Evolutionary conservation across 1,140 invertebrate species (phyloP), one percentile per base, ranked within the genome.

Genomic region (Dreissena polymorpha): DNA sequence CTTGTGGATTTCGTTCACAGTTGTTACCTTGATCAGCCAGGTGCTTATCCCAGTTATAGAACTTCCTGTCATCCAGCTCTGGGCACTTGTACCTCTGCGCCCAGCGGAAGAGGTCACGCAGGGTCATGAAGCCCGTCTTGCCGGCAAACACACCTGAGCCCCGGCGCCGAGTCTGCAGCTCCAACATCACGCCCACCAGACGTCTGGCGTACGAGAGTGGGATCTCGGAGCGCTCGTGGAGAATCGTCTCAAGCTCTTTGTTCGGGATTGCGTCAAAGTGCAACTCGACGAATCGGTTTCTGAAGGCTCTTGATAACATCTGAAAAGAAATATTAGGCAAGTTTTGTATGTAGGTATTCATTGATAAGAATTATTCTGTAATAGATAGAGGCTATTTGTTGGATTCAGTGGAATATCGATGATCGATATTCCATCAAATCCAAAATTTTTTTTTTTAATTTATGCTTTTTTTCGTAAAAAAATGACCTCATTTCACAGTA

Each of bases 41-140:
- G 94, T 99, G 97, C 92, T 99, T 98, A 91, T 98, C 96, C 98
- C 98, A 99, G 93, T 99, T 98, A 90, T 98, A 98, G 75, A 88
- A 91, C 72, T 87, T 89, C 10, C 67, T 76, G 10, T 78, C 83
- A 29, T 85, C 86, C 72, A 88, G 78, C 29, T 83, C 86, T 2
- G 88, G 81, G 51, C 87, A 88, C 39, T 96, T 95, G 91, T 99
- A 99, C 50, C 99, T 94, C 91, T 99, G 97, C 0, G 97, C 99
- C 99, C 99, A 99, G 72, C 99, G 95, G 91, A 99, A 99, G 0
- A 99, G 93, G 94, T 99, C 99, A 88, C 98, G 94, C 10, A 99
- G 92, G 0, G 98, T 99, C 77, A 98, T 97, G 89, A 98, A 99
- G 55, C 98, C 97, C 88, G 97, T 96, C 93, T 99, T 99, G 0